Conservation (phyloP, 2,113 vertebrate species). For the Alectura lathami region DNA sequence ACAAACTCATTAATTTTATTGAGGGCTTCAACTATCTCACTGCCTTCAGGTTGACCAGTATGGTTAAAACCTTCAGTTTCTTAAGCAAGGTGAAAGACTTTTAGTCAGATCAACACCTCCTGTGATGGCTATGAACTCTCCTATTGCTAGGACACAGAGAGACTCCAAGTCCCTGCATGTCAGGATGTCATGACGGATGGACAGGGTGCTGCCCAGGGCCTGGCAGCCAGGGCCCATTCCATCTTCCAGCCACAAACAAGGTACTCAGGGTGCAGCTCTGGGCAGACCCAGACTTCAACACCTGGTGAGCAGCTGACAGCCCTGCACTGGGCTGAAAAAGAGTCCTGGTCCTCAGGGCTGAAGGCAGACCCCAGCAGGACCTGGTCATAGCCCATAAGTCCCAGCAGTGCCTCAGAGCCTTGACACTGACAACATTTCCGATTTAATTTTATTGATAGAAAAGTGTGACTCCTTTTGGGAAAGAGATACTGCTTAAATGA, state of each 20-base stretch:
- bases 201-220: accelerated
- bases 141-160: not conserved
- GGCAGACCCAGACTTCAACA: not conserved
- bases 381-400: not conserved
- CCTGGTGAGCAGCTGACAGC: not conserved
- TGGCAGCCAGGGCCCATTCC: not conserved
- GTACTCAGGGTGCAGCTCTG: accelerated
- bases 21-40: not conserved
- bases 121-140: not conserved
- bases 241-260: not conserved
- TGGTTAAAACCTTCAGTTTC: not conserved
- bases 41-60: not conserved
- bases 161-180: not conserved
- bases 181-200: accelerated
- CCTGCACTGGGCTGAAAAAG: not conserved
- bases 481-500: not conserved
- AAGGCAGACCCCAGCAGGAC: not conserved
- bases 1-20: not conserved
- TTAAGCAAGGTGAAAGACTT: not conserved
- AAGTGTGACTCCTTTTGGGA: not conserved
- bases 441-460: not conserved
- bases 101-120: not conserved
- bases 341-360: not conserved
- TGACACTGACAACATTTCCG: not conserved
- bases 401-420: not conserved